These are phyloP conservation scores for Talpa occidentalis DNA, from an alignment of 2,113 vertebrate genomes.

Conservation along the genomic window DNA sequence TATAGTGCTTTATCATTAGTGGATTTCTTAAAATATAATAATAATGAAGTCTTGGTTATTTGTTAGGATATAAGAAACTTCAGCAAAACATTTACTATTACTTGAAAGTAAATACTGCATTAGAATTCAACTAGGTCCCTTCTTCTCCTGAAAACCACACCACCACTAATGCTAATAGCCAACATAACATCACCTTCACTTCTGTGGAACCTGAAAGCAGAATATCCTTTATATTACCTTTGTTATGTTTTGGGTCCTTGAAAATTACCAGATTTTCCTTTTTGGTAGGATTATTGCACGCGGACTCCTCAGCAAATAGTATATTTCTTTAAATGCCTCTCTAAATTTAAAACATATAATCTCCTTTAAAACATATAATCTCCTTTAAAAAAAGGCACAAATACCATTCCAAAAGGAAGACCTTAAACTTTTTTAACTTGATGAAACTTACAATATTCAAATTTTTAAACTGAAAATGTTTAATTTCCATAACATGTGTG, in stretches of 20 bases:
- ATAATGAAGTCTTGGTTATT: not conserved
- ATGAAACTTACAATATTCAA: not conserved
- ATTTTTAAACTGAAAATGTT: not conserved
- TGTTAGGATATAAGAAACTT: not conserved
- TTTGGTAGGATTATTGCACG: not conserved
- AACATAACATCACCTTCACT: no score
- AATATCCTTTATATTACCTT: not conserved
- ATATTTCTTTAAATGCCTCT: not conserved
- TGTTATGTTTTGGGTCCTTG: not conserved
- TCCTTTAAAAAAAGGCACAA: not conserved
- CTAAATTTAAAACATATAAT: not conserved
- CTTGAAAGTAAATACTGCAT: not conserved
- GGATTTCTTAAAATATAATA: not conserved
- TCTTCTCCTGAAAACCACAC: not conserved
- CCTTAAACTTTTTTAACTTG: not conserved
- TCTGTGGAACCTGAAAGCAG: not conserved
- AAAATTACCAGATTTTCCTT: not conserved
- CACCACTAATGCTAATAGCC: not conserved
- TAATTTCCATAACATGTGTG: not conserved
- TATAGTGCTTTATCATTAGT: not conserved
- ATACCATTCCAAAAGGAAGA: not conserved
- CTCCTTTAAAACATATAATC: no score
- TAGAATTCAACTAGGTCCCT: not conserved
- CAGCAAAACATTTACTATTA: not conserved
- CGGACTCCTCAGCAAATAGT: not conserved